A percentile compares a stretch with the other conserved stretches of the same genome.
Evolutionary conservation across 2,113 vertebrate species (phyloP).

Genomic region (Corydoras sp.): DNA sequence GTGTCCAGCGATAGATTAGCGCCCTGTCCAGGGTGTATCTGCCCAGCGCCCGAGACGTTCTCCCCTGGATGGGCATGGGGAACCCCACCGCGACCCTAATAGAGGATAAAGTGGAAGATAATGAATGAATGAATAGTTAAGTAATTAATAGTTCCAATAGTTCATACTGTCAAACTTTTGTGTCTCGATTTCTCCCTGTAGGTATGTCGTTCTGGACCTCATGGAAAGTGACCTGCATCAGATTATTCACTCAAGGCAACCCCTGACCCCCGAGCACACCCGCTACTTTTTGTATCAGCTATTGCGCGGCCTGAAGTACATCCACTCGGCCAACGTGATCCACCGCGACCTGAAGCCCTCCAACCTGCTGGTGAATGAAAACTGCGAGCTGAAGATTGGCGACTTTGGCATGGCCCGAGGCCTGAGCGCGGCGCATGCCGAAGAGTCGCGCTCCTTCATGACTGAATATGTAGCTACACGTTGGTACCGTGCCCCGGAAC

Average conservation of each 20-base stretch:
- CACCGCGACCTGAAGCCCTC: conserved; percentile 94
- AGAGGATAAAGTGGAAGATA: no score
- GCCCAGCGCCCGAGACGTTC: no score
- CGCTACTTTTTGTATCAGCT: conserved; percentile 97
- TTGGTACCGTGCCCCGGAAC: conserved; percentile 93
- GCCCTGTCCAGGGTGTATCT: no score
- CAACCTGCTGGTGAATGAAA: conserved; percentile 92
- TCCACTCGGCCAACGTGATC: conserved; percentile 94
- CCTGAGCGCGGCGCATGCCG: conserved; percentile 73
- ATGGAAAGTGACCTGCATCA: conserved; percentile 98
- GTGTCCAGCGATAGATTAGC: no score
- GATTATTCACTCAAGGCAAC: conserved; percentile 90
- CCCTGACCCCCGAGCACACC: conserved; percentile 81
- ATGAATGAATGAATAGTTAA: no score
- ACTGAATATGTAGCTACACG: conserved; percentile 94
- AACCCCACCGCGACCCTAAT: no score
- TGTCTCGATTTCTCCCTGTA: conserved; percentile 43
- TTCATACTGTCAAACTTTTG: background rate
- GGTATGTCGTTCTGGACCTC: conserved; percentile 92
- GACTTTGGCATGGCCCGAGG: conserved; percentile 95
- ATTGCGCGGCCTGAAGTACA: conserved; percentile 90
- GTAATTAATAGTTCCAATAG: no score
- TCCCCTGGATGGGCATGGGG: no score
- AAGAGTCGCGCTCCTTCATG: conserved; percentile 84
- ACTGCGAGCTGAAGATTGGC: conserved; percentile 95